A percentile compares a stretch with the other conserved stretches of the same genome.
phyloP scores from a whole-genome alignment of 1,140 invertebrate genomes.

The Yoshiicerus persimilis region DNA sequence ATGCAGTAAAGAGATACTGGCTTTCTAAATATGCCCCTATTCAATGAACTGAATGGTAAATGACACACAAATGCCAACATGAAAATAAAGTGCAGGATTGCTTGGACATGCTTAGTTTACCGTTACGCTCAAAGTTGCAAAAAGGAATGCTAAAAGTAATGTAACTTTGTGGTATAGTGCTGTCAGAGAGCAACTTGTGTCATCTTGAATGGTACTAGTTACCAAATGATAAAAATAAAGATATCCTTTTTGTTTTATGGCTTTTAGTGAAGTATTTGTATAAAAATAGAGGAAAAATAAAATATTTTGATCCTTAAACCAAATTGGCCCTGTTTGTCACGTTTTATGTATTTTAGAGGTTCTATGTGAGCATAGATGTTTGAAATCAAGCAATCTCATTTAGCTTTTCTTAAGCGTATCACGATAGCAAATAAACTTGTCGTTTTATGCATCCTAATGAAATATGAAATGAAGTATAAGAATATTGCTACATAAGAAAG shows the following conservation, averaged over 20 bases:
- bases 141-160: background rate
- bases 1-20: background rate
- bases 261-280: background rate
- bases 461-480: too few relatives aligned
- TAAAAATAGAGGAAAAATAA: background rate
- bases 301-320: background rate
- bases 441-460: too few relatives aligned
- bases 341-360: background rate
- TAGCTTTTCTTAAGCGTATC: background rate
- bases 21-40: background rate
- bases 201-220: background rate
- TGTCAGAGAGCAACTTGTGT: too few relatives aligned
- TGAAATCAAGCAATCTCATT: background rate
- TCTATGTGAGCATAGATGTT: background rate
- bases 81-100: background rate
- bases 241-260: background rate
- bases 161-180: too few relatives aligned
- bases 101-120: background rate
- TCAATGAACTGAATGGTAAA: background rate
- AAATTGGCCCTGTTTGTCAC: background rate
- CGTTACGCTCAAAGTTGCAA: background rate
- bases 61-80: background rate
- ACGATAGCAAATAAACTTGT: background rate
- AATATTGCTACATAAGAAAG: too few relatives aligned
- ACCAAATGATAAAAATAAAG: background rate